A percentile compares a stretch with the other conserved stretches of the same genome.
Conservation (phyloP, 2,888 invertebrate species). For the Acleris laterana region DNA sequence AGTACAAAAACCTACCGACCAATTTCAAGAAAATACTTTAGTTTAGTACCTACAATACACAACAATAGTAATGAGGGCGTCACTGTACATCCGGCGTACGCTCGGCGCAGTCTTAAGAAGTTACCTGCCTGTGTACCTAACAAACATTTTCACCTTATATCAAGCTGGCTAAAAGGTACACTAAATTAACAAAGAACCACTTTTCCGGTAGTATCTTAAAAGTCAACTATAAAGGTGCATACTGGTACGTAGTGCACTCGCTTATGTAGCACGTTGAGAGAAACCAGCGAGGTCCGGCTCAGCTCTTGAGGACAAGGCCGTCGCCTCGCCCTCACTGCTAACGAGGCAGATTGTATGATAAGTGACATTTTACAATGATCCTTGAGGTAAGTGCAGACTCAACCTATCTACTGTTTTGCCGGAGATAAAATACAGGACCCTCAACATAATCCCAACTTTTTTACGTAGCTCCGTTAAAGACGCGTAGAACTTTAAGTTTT, state of each 20-base stretch:
- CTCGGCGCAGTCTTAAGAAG: too few species aligned
- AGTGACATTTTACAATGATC: slow-evolving; percentile 27
- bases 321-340: slow-evolving; percentile 15
- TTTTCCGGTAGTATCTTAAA: slow-evolving; percentile 8
- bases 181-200: slow-evolving; percentile 2
- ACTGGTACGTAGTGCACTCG: slow-evolving; percentile 26
- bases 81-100: too few species aligned
- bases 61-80: too few species aligned
- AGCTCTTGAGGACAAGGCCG: slow-evolving; percentile 59
- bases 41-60: too few species aligned
- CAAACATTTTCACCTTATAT: neutral
- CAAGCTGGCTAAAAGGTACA: neutral
- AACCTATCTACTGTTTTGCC: neutral
- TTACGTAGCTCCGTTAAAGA: too few species aligned
- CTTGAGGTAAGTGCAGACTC: neutral
- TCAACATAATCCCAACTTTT: too few species aligned
- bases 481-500: too few species aligned
- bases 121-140: neutral
- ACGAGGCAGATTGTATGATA: slow-evolving; percentile 19
- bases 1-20: too few species aligned
- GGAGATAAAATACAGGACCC: neutral
- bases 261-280: slow-evolving; percentile 41
- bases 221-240: slow-evolving; percentile 6
- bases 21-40: too few species aligned
- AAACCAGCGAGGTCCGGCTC: slow-evolving; percentile 56